Conservation (phyloP, 2,888 invertebrate species). For the Trachelus stipa region DNA sequence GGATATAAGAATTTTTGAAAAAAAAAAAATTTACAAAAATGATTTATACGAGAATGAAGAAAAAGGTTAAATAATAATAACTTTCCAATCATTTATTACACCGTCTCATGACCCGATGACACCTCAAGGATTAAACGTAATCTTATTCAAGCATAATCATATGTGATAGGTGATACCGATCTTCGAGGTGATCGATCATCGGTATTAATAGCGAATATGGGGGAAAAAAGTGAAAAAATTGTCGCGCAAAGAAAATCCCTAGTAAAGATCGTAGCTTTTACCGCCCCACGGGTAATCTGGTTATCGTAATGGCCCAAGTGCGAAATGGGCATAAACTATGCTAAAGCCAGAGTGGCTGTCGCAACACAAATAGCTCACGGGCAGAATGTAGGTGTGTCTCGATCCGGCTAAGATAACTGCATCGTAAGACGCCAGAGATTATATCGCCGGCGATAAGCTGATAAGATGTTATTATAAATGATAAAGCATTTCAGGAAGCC, state of each 20-base stretch:
- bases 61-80: too few relatives aligned
- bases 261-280: conserved; percentile 11
- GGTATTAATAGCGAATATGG: conserved; percentile 1
- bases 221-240: conserved; percentile 1
- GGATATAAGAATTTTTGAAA: too few relatives aligned
- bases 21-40: too few relatives aligned
- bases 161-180: not conserved
- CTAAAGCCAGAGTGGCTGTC: conserved; percentile 36
- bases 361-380: conserved; percentile 45
- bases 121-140: not conserved
- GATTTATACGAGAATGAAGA: too few relatives aligned
- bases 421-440: conserved; percentile 21
- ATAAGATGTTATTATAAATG: conserved; percentile 51
- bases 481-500: conserved; percentile 36
- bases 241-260: conserved; percentile 8
- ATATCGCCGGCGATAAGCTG: conserved; percentile 37
- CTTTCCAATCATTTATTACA: too few relatives aligned
- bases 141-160: not conserved
- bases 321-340: conserved; percentile 36
- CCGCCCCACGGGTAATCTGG: conserved; percentile 17
- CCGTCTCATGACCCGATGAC: not conserved
- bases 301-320: conserved; percentile 14
- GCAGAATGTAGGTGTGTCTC: conserved; percentile 39
- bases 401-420: conserved; percentile 19
- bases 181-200: not conserved